Conservation (phyloP, 2,797 vertebrate species). For the Setipinna tenuifilis region DNA sequence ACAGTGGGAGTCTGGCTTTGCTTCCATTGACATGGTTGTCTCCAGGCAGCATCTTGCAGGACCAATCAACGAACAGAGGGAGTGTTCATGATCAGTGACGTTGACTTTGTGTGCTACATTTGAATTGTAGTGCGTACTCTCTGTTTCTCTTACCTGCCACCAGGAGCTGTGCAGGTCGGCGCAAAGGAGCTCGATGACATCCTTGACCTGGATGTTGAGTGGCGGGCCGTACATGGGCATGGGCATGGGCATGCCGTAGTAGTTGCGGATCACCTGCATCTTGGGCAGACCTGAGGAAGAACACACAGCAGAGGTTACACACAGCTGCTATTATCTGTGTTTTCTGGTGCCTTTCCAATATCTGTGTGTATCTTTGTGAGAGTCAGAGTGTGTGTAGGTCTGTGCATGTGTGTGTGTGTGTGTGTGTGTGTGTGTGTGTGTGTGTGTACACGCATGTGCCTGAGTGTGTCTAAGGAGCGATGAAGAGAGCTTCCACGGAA, state of each 20-base stretch:
- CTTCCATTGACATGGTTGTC: too few relatives aligned
- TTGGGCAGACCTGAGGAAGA: slow-evolving; percentile 84
- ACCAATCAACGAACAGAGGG: too few relatives aligned
- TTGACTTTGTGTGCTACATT: too few relatives aligned
- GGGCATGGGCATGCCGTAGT: slow-evolving; percentile 82
- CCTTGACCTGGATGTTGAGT: slow-evolving; percentile 84
- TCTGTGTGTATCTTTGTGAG: not conserved
- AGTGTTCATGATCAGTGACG: too few relatives aligned
- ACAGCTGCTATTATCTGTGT: not conserved
- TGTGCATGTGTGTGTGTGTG: not conserved
- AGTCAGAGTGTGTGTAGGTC: not conserved
- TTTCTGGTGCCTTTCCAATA: too few relatives aligned
- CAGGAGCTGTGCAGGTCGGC: slow-evolving; percentile 90
- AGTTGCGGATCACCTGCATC: slow-evolving; percentile 90
- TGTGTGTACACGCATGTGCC: not conserved
- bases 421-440: not conserved
- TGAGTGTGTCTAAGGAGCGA: not conserved
- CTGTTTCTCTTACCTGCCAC: slow-evolving; percentile 87
- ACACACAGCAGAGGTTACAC: not conserved
- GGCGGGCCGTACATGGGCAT: slow-evolving; percentile 84
- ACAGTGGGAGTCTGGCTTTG: too few relatives aligned
- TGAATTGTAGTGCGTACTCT: too few relatives aligned
- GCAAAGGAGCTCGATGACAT: slow-evolving; percentile 87
- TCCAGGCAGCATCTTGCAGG: too few relatives aligned
- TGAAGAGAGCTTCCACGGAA: not conserved